Conservation (phyloP, 2,113 vertebrate species). For the Mionectes macconnelli region DNA sequence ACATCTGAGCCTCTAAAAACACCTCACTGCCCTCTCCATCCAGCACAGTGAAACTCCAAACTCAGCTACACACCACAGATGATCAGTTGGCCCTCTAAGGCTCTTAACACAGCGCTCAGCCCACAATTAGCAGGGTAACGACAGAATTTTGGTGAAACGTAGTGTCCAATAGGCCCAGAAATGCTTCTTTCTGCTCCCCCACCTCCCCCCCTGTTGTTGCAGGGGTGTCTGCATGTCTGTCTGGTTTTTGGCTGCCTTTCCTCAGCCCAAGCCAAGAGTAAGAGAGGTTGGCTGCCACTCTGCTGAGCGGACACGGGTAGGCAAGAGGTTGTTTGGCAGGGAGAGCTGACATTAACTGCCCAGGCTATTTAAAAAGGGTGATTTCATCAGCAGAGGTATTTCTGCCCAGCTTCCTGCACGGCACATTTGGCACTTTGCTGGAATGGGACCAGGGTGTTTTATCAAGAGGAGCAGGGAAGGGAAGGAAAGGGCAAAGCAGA, state of each 20-base stretch:
- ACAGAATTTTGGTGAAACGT: not conserved
- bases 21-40: not conserved
- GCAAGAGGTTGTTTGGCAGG: constrained; percentile 37
- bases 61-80: not conserved
- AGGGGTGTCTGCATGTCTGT: not conserved
- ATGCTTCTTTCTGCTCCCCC: not conserved
- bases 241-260: constrained; percentile 18
- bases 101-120: not conserved
- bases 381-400: constrained; percentile 56
- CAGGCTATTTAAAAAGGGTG: constrained; percentile 54
- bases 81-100: not conserved
- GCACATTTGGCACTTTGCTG: constrained; percentile 43
- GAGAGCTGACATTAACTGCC: constrained; percentile 19
- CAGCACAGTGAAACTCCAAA: not conserved
- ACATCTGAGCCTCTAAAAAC: not conserved
- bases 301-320: not conserved
- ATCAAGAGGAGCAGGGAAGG: constrained; percentile 16
- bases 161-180: not conserved
- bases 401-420: constrained; percentile 13
- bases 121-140: not conserved
- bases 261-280: not conserved
- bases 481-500: constrained; percentile 60
- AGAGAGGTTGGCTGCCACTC: not conserved
- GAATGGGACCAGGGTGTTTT: constrained; percentile 5
- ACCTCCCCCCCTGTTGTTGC: not conserved